phyloP scores from a whole-genome alignment of 2,797 vertebrate species.

The Malurus leucopterus region DNA sequence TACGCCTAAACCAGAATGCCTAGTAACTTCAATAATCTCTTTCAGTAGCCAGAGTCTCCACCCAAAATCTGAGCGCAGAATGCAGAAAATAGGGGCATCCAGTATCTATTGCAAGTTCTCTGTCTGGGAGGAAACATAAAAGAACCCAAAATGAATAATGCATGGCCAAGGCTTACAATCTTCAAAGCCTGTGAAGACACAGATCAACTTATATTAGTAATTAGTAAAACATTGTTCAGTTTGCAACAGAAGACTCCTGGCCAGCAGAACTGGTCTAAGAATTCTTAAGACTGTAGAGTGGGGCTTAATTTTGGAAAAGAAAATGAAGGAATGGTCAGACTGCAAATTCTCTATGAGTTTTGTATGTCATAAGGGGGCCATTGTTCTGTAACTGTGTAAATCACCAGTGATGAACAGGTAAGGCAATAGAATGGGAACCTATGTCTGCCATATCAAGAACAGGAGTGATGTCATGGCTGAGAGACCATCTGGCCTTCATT shows the following conservation, averaged over 20 bases:
- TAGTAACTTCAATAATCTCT: not conserved
- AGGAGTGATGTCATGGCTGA: not conserved
- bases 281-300: not conserved
- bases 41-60: not conserved
- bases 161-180: not conserved
- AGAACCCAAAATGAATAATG: not conserved
- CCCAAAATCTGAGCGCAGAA: not conserved
- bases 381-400: not conserved
- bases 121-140: not conserved
- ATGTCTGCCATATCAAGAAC: not conserved
- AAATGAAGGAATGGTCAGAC: not conserved
- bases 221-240: not conserved
- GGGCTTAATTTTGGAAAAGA: not conserved
- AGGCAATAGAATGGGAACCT: not conserved
- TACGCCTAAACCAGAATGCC: not conserved
- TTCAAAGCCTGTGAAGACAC: not conserved
- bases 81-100: not conserved
- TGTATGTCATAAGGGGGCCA: not conserved
- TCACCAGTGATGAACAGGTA: not conserved
- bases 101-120: not conserved
- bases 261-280: not conserved
- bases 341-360: not conserved
- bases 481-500: not conserved
- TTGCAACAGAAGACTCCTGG: not conserved
- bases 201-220: not conserved